Evolutionary conservation across 2,797 vertebrate genomes (phyloP).

Genomic region (Sebastes itinus): DNA sequence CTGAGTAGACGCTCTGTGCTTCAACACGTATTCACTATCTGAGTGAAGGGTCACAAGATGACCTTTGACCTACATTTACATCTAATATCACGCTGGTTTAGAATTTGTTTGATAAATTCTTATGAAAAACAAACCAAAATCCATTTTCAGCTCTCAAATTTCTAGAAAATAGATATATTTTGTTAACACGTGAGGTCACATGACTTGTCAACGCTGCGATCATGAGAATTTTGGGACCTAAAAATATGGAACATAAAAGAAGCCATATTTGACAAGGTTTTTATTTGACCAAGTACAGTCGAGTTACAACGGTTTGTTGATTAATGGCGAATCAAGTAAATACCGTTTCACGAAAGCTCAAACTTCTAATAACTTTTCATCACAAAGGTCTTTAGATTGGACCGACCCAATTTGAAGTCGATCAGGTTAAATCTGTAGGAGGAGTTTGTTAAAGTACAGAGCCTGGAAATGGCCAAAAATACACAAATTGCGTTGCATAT

Average conservation of each 20-base stretch:
- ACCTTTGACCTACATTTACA: conserved; percentile 31
- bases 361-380: too few relatives aligned
- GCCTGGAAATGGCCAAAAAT: too few relatives aligned
- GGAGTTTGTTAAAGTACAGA: too few relatives aligned
- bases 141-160: background rate
- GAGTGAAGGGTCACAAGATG: background rate
- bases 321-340: too few relatives aligned
- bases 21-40: background rate
- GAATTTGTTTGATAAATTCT: background rate
- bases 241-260: background rate
- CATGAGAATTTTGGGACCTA: background rate
- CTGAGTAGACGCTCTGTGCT: background rate
- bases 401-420: too few relatives aligned
- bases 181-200: background rate
- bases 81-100: background rate
- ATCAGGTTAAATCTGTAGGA: too few relatives aligned
- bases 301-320: too few relatives aligned
- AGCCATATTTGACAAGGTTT: background rate
- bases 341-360: too few relatives aligned
- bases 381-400: too few relatives aligned
- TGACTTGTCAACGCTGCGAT: background rate
- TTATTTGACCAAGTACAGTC: background rate
- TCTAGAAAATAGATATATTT: background rate
- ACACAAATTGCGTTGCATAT: too few relatives aligned
- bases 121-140: background rate